phyloP scores from a whole-genome alignment of 2,888 invertebrate species.

The Deilephila elpenor region DNA sequence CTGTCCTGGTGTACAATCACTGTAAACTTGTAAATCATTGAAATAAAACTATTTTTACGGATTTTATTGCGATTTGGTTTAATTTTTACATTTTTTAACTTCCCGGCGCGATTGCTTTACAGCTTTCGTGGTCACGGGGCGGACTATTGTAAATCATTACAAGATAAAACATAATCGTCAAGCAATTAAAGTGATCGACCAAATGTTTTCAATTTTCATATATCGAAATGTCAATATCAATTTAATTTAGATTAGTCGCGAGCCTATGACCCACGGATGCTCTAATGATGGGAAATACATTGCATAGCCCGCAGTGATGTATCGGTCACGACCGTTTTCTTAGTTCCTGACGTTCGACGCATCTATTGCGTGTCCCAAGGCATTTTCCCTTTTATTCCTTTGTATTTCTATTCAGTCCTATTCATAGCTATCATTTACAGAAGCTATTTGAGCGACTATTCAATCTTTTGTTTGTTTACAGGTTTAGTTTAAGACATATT shows the following conservation, averaged over 20 bases:
- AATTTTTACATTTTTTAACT: too few species aligned
- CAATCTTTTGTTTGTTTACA: constrained; percentile 57
- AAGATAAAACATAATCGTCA: not conserved
- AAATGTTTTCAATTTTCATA: constrained; percentile 1
- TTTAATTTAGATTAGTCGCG: constrained; percentile 9
- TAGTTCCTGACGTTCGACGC: constrained; percentile 25
- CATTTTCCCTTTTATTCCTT: constrained; percentile 9
- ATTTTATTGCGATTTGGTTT: too few species aligned
- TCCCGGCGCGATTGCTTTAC: too few species aligned
- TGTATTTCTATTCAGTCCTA: not conserved
- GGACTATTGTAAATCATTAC: too few species aligned
- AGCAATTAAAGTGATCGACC: not conserved
- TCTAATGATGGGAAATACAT: constrained; percentile 39
- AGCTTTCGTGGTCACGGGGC: too few species aligned
- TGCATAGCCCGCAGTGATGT: constrained; percentile 47
- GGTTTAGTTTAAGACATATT: constrained; percentile 66
- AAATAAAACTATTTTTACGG: too few species aligned
- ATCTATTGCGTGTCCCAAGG: constrained; percentile 28
- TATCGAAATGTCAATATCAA: constrained; percentile 1
- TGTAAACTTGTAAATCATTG: too few species aligned
- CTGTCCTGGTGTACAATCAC: too few species aligned
- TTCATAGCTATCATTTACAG: not conserved
- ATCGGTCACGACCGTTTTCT: constrained; percentile 46
- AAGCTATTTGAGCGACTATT: constrained; percentile 8
- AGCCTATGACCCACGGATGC: constrained; percentile 31